These are phyloP conservation scores for Glyptemys insculpta DNA, from an alignment of 2,797 vertebrate species.

Conservation along the genomic window DNA sequence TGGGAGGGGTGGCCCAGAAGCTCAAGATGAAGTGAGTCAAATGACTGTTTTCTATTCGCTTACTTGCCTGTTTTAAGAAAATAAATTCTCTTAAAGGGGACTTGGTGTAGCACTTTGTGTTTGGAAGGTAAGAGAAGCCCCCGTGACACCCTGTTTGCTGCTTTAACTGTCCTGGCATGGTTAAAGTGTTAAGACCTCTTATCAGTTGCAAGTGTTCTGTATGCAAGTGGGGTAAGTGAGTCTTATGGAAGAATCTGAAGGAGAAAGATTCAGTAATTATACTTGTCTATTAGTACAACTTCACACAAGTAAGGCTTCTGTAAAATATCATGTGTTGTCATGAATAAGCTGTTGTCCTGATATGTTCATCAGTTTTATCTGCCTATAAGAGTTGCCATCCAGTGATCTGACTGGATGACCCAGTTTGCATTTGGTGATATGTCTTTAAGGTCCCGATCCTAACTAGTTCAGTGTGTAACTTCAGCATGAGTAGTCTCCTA, in stretches of 20 bases:
- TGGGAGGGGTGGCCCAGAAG: too few species aligned
- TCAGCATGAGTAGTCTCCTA: background rate
- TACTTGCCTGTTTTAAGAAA: background rate
- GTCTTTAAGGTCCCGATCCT: background rate
- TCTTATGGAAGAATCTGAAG: background rate
- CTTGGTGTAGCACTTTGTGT: background rate
- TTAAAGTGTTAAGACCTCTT: background rate
- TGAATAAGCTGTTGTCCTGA: background rate
- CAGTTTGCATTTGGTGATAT: background rate
- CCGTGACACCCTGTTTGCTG: background rate
- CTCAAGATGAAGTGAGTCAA: background rate
- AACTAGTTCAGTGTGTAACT: background rate
- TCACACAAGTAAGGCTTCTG: background rate
- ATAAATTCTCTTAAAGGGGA: background rate
- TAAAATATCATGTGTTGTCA: background rate
- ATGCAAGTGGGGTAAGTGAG: background rate
- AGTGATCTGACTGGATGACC: background rate
- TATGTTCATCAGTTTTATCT: background rate
- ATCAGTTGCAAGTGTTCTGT: background rate
- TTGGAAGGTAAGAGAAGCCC: background rate
- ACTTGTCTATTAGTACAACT: background rate
- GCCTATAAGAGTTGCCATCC: background rate
- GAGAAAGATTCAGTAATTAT: background rate
- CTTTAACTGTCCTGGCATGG: background rate
- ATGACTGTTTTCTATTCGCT: background rate